Percentiles rank a stretch among this genome's conserved stretches.
Evolutionary conservation across 2,113 vertebrate species (phyloP).

Genomic region (Anguilla japonica): DNA sequence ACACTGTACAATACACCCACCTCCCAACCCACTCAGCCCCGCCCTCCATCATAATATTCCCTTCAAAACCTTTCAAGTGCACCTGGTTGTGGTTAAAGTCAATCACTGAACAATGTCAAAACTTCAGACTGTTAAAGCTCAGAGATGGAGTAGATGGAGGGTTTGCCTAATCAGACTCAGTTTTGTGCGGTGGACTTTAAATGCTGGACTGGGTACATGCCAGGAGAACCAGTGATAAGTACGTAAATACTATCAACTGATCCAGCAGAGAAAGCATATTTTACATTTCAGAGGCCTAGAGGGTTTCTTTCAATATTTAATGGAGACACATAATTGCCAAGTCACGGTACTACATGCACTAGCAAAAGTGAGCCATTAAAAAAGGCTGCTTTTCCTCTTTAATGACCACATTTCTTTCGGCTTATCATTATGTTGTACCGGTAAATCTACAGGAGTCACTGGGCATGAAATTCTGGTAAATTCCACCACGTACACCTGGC

Average conservation of each 20-base stretch:
- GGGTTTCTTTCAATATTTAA: neutral
- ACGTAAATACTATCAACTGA: neutral
- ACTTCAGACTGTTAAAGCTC: conserved; percentile 43
- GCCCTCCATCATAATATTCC: conserved; percentile 56
- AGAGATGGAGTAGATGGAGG: conserved; percentile 25
- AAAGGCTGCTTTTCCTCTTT: neutral
- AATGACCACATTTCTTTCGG: conserved; percentile 5
- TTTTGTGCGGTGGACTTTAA: neutral
- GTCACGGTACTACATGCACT: neutral
- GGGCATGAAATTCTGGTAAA: conserved; percentile 29
- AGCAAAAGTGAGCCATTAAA: neutral
- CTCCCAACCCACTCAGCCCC: conserved; percentile 33
- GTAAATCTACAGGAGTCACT: conserved; percentile 33
- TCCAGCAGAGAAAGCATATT: neutral
- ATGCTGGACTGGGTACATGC: neutral
- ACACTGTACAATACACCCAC: conserved; percentile 18
- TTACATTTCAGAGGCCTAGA: neutral
- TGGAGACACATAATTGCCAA: neutral
- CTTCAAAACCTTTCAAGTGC: conserved; percentile 61
- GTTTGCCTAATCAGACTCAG: conserved; percentile 17
- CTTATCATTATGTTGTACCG: conserved; percentile 24
- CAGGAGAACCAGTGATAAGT: conserved; percentile 4
- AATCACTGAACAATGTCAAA: conserved; percentile 57
- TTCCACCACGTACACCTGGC: conserved; percentile 46
- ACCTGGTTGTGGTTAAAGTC: conserved; percentile 73